phyloP scores from a whole-genome alignment of 2,113 vertebrate genomes.

The Hystrix cristata region DNA sequence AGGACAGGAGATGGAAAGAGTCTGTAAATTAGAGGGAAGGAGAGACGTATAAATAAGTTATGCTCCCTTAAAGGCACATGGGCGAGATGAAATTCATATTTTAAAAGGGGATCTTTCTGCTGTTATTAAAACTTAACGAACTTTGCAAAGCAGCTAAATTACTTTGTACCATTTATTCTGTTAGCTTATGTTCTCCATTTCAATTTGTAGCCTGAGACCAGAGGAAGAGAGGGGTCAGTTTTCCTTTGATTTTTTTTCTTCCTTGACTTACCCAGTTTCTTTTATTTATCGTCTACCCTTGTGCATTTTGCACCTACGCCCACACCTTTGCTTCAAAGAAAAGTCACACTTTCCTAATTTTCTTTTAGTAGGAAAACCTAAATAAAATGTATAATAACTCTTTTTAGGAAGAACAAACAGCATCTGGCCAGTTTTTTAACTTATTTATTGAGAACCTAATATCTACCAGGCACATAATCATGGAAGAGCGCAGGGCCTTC shows the following conservation, averaged over 20 bases:
- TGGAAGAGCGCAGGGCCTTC: too few relatives aligned
- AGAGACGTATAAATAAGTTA: conserved; percentile 76
- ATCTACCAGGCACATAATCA: too few relatives aligned
- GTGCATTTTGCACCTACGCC: not conserved
- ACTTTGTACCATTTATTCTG: conserved; percentile 57
- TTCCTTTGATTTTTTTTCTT: conserved; percentile 28
- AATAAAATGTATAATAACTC: not conserved
- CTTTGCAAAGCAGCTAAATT: conserved; percentile 74
- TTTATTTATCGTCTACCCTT: not conserved
- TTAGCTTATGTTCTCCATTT: conserved; percentile 2
- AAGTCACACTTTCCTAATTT: conserved; percentile 57
- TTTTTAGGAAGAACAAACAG: not conserved
- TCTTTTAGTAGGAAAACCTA: not conserved
- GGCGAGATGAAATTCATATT: conserved; percentile 80
- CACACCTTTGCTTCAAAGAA: conserved; percentile 16
- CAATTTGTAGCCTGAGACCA: not conserved
- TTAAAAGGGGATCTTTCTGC: conserved; percentile 70
- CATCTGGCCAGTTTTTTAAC: not conserved
- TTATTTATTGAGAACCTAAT: not conserved
- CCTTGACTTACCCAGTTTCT: not conserved
- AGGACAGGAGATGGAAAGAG: conserved; percentile 58
- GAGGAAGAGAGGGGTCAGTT: not conserved
- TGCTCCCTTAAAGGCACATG: conserved; percentile 81
- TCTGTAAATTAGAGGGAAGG: conserved; percentile 78
- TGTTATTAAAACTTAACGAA: conserved; percentile 83